phyloP scores from a whole-genome alignment of 1,140 invertebrate species.

The Uloborus diversus region DNA sequence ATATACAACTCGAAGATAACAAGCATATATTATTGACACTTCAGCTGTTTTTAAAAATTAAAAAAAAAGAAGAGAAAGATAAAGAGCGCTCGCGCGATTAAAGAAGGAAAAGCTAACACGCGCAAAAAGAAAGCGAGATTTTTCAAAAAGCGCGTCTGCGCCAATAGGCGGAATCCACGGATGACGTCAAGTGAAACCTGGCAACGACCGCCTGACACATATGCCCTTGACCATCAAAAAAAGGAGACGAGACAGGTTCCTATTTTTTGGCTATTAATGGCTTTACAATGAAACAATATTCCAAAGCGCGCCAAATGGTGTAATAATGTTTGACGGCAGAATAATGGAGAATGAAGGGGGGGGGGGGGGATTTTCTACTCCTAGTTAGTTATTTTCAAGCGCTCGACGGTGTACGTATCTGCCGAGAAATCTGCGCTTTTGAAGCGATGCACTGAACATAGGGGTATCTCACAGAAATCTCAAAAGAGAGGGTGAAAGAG shows the following conservation, averaged over 20 bases:
- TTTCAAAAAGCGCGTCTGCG: not conserved
- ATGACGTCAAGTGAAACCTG: conserved; percentile 40
- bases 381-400: not conserved
- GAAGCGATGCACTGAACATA: not conserved
- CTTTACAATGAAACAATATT: not conserved
- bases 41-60: too few relatives aligned
- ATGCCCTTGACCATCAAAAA: conserved; percentile 51
- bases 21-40: too few relatives aligned
- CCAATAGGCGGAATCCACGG: not conserved
- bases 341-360: not conserved
- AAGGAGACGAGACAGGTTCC: conserved; percentile 6
- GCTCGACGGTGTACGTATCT: not conserved
- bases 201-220: conserved; percentile 54
- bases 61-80: too few relatives aligned
- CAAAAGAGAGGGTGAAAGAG: not conserved
- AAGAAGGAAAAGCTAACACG: not conserved
- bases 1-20: too few relatives aligned
- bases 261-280: conserved; percentile 28
- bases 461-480: not conserved
- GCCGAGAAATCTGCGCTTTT: not conserved
- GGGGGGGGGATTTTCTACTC: not conserved
- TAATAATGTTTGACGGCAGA: not conserved
- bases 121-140: not conserved
- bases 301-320: not conserved
- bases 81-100: not conserved